Evolutionary conservation across 92 coral and sea anemone genomes (phyloP).

Genomic region (Diadumene lineata): DNA sequence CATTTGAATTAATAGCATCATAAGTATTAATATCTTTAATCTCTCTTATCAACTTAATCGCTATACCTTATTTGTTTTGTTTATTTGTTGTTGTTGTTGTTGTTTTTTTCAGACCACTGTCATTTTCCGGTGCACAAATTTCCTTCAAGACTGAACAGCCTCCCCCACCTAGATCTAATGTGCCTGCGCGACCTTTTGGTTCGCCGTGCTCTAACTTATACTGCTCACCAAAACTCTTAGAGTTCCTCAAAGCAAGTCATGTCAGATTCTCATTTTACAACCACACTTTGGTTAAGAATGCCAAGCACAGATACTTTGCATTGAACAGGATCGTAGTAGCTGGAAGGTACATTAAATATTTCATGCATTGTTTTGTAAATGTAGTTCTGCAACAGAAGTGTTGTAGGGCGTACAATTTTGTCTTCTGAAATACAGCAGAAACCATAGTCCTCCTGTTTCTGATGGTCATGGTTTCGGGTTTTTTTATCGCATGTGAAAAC

Average conservation of each 20-base stretch:
- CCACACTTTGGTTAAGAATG: conserved; percentile 76
- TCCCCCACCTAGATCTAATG: conserved; percentile 57
- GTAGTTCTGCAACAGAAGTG: background rate
- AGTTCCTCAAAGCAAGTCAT: conserved; percentile 82
- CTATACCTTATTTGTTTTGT: too few species aligned
- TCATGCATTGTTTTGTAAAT: too few species aligned
- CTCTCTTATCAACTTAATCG: background rate
- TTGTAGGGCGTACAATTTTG: too few species aligned
- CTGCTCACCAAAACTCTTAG: conserved; percentile 78
- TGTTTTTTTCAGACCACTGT: conserved; percentile 51
- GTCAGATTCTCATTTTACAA: conserved; percentile 70
- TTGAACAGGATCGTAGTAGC: conserved; percentile 69
- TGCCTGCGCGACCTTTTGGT: conserved; percentile 80
- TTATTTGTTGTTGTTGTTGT: background rate
- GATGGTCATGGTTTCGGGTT: too few species aligned
- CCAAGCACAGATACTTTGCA: conserved; percentile 76
- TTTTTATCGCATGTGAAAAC: too few species aligned
- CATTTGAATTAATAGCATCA: too few species aligned
- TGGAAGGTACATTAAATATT: conserved; percentile 88
- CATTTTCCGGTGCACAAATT: conserved; percentile 31
- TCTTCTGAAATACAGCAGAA: too few species aligned
- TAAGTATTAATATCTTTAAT: too few species aligned
- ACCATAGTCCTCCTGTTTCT: too few species aligned
- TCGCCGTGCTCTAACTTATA: conserved; percentile 66
- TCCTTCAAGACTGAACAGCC: conserved; percentile 83